Conservation (phyloP, 2,797 vertebrate species). For the Spinus pinus region DNA sequence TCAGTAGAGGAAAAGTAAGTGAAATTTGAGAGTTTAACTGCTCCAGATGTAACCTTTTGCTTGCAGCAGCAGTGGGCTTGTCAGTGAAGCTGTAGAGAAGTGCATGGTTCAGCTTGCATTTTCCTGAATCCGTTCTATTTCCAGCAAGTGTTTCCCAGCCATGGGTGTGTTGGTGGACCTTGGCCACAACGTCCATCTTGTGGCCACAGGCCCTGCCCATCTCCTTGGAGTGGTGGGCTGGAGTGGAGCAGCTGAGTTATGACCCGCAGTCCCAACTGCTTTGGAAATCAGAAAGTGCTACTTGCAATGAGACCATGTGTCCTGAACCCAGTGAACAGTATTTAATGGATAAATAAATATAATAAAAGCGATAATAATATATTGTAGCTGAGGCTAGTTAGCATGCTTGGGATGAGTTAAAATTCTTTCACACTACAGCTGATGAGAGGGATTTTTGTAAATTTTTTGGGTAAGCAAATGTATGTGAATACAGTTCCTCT, state of each 20-base stretch:
- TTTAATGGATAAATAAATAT: not conserved
- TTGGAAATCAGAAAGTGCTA: not conserved
- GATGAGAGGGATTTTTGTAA: not conserved
- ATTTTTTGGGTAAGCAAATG: constrained; percentile 16
- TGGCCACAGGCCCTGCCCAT: not conserved
- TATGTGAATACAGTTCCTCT: not conserved
- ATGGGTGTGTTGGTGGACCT: not conserved
- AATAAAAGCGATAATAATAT: not conserved
- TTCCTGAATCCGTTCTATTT: not conserved
- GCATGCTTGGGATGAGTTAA: not conserved
- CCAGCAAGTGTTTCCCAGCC: not conserved
- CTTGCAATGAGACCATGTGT: not conserved
- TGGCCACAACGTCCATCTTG: accelerated
- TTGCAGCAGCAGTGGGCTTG: not conserved
- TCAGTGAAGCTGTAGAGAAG: not conserved
- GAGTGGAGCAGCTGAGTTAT: not conserved
- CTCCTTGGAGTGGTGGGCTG: not conserved
- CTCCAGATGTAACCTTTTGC: not conserved
- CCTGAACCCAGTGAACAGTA: not conserved
- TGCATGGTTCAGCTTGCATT: not conserved
- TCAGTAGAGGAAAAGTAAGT: accelerated
- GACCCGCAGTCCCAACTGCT: not conserved
- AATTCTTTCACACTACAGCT: constrained; percentile 2
- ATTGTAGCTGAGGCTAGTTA: not conserved
- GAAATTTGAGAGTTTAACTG: not conserved